A percentile compares a stretch with the other conserved stretches of the same genome.
Evolutionary conservation across 92 coral and sea anemone species (phyloP).

Genomic region (Phymanthus crucifer): DNA sequence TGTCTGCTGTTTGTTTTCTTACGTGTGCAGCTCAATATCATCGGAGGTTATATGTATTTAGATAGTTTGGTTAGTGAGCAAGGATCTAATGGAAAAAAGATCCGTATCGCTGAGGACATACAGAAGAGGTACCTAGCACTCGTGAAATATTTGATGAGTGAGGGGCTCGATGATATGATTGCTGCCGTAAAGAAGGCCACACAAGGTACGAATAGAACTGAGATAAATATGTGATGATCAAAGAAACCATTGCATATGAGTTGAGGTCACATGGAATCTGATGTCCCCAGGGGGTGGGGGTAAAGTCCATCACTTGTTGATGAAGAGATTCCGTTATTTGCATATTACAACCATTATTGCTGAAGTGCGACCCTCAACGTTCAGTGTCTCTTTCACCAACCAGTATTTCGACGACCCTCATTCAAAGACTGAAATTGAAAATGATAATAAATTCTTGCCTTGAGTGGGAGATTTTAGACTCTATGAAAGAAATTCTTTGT

Average conservation of each 20-base stretch:
- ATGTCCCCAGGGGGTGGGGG: not conserved
- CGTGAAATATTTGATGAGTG: slow-evolving; percentile 85
- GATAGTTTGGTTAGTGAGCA: slow-evolving; percentile 65
- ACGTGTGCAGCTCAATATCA: slow-evolving; percentile 85
- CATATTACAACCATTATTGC: too few species aligned
- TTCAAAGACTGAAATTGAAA: too few species aligned
- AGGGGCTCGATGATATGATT: slow-evolving; percentile 71
- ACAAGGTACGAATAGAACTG: slow-evolving; percentile 62
- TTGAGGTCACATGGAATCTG: not conserved
- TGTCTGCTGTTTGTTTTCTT: slow-evolving; percentile 89
- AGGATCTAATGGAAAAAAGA: slow-evolving; percentile 41
- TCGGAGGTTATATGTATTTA: slow-evolving; percentile 95
- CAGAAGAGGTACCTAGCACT: slow-evolving; percentile 89
- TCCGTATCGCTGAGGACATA: slow-evolving; percentile 57
- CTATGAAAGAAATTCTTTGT: too few species aligned
- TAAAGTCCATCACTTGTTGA: not conserved
- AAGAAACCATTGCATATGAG: not conserved
- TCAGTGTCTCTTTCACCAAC: too few species aligned
- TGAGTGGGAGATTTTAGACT: too few species aligned
- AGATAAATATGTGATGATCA: not conserved
- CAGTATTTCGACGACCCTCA: too few species aligned
- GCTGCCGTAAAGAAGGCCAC: slow-evolving; percentile 56
- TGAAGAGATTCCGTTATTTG: too few species aligned
- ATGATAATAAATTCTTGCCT: too few species aligned
- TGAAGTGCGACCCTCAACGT: too few species aligned